These are phyloP conservation scores for Hetaerina titia DNA, from an alignment of 2,888 invertebrate species.

Conservation along the genomic window DNA sequence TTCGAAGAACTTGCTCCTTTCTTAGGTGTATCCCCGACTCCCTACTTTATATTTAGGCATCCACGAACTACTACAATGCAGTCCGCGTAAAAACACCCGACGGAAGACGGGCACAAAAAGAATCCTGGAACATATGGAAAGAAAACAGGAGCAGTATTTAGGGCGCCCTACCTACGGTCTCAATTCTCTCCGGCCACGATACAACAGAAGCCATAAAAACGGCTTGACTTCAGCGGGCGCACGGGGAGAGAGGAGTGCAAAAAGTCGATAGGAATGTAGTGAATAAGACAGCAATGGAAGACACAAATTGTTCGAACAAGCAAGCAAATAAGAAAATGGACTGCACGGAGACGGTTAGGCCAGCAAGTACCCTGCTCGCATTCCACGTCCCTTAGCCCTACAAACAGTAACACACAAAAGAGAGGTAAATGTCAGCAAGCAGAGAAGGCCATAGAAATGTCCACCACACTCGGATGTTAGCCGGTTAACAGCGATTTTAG, in stretches of 20 bases:
- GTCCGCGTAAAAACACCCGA: not conserved
- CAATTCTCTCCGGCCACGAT: not conserved
- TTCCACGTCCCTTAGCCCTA: too few species aligned
- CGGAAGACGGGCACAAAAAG: not conserved
- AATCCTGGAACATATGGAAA: not conserved
- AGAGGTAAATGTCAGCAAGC: too few species aligned
- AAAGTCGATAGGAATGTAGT: slow-evolving; percentile 21
- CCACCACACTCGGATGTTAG: too few species aligned
- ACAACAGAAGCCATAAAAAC: slow-evolving; percentile 5
- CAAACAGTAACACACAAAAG: too few species aligned
- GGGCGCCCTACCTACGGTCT: not conserved
- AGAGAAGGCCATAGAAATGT: too few species aligned
- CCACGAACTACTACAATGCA: not conserved
- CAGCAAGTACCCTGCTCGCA: too few species aligned
- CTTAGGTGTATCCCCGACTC: not conserved
- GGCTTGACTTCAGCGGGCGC: not conserved
- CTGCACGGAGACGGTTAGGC: too few species aligned
- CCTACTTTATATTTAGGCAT: not conserved
- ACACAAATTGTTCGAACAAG: not conserved
- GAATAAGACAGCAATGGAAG: not conserved
- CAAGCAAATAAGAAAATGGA: not conserved
- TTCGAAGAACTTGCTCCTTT: not conserved
- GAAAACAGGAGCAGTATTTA: not conserved
- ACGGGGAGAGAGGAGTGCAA: not conserved
- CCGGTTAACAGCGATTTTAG: too few species aligned